Evolutionary conservation across 2,888 invertebrate species (phyloP).

Genomic region (Aleiodes leptofemur): DNA sequence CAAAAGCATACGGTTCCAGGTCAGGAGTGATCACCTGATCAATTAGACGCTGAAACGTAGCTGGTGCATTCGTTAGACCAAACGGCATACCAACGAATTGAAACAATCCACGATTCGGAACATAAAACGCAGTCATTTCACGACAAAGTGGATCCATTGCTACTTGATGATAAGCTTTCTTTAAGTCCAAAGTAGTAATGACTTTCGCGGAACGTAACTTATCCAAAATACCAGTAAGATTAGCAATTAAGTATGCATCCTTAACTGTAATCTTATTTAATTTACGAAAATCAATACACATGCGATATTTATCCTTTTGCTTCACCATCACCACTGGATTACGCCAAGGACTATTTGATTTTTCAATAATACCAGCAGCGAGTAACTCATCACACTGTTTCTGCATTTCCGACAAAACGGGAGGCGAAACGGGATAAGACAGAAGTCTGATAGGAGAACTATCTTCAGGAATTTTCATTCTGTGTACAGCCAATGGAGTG

Average conservation of each 20-base stretch:
- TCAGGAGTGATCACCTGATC: not conserved
- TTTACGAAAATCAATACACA: constrained; percentile 23
- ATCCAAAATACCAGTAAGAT: constrained; percentile 56
- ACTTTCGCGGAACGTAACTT: constrained; percentile 59
- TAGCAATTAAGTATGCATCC: not conserved
- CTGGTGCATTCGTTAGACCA: constrained; percentile 57
- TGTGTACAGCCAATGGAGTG: constrained; percentile 32
- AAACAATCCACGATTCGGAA: constrained; percentile 59
- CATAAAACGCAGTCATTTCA: constrained; percentile 61
- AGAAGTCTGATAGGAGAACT: constrained; percentile 36
- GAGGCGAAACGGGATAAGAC: constrained; percentile 38
- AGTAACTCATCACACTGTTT: constrained; percentile 61
- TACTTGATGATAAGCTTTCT: constrained; percentile 63
- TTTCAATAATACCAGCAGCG: constrained; percentile 54
- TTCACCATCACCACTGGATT: constrained; percentile 61
- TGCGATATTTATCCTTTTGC: constrained; percentile 53
- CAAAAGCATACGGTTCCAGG: not conserved
- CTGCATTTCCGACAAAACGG: constrained; percentile 30
- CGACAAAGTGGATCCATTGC: constrained; percentile 51
- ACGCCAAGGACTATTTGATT: constrained; percentile 51
- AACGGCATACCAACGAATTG: constrained; percentile 63
- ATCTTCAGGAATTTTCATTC: constrained; percentile 32
- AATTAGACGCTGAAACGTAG: constrained; percentile 33
- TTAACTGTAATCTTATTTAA: not conserved
- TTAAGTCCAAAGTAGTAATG: constrained; percentile 63